A percentile compares a stretch with the other conserved stretches of the same genome.
phyloP scores from a whole-genome alignment of 2,888 invertebrate genomes.

The Alcis repandata region DNA sequence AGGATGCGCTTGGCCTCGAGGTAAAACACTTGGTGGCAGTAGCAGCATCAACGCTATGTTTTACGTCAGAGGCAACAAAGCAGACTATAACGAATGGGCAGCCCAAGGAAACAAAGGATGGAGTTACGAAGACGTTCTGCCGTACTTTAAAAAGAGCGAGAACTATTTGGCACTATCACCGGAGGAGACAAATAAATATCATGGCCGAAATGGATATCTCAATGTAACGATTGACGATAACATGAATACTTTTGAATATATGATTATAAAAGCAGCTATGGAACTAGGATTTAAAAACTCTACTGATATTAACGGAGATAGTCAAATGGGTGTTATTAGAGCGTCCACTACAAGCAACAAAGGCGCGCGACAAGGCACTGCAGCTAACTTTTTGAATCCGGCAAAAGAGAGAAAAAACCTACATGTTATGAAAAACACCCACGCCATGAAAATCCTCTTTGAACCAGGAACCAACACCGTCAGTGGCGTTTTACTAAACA shows the following conservation, averaged over 20 bases:
- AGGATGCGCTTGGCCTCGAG: slow-evolving; percentile 86
- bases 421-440: slow-evolving; percentile 80
- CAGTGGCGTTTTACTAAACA: slow-evolving; percentile 73
- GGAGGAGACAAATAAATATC: slow-evolving; percentile 59
- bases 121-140: slow-evolving; percentile 84
- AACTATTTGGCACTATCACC: slow-evolving; percentile 58
- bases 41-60: slow-evolving; percentile 87
- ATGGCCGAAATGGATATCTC: slow-evolving; percentile 71
- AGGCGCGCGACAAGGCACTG: slow-evolving; percentile 81
- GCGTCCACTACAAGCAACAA: slow-evolving; percentile 75
- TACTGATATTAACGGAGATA: slow-evolving; percentile 73
- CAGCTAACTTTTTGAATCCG: slow-evolving; percentile 80
- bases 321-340: slow-evolving; percentile 81
- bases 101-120: slow-evolving; percentile 83
- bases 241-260: slow-evolving; percentile 55
- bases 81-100: slow-evolving; percentile 86
- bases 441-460: slow-evolving; percentile 84
- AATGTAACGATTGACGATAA: slow-evolving; percentile 66
- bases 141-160: slow-evolving; percentile 84
- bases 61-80: slow-evolving; percentile 84
- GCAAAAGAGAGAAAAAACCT: slow-evolving; percentile 72
- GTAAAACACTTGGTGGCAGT: slow-evolving; percentile 87
- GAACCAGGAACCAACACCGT: slow-evolving; percentile 75
- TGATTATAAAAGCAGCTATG: slow-evolving; percentile 69
- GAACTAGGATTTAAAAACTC: slow-evolving; percentile 74